A percentile compares a stretch with the other conserved stretches of the same genome.
phyloP scores from a whole-genome alignment of 2,113 vertebrate genomes.

The Tringa solitaria region DNA sequence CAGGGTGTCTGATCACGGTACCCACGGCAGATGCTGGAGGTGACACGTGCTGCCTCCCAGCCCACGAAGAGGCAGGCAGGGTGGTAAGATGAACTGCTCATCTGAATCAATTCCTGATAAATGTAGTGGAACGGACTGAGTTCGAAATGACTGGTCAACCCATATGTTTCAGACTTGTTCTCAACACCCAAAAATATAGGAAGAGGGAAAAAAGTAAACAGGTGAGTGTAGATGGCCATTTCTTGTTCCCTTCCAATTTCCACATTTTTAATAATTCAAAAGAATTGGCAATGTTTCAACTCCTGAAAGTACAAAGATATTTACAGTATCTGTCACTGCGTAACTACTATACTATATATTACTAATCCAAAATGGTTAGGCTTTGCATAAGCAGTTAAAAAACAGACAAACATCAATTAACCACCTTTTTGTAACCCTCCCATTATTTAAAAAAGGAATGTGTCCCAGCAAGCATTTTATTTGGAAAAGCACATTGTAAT shows the following conservation, averaged over 20 bases:
- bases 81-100: background rate
- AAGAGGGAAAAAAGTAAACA: background rate
- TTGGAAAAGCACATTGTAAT: background rate
- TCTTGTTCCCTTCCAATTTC: background rate
- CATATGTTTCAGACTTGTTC: background rate
- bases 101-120: background rate
- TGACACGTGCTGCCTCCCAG: background rate
- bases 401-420: background rate
- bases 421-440: background rate
- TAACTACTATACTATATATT: background rate
- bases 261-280: background rate
- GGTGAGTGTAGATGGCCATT: background rate
- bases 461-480: background rate
- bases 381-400: background rate
- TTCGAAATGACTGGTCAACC: background rate
- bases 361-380: background rate
- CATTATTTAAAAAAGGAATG: background rate
- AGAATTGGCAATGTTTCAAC: background rate
- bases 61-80: background rate
- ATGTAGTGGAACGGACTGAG: accelerated
- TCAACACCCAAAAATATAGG: background rate
- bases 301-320: background rate
- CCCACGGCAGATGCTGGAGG: background rate
- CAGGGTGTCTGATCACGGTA: accelerated
- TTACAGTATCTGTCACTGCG: background rate